Evolutionary conservation across 2,113 vertebrate species (phyloP).

Genomic region (Ramphastos sulfuratus): DNA sequence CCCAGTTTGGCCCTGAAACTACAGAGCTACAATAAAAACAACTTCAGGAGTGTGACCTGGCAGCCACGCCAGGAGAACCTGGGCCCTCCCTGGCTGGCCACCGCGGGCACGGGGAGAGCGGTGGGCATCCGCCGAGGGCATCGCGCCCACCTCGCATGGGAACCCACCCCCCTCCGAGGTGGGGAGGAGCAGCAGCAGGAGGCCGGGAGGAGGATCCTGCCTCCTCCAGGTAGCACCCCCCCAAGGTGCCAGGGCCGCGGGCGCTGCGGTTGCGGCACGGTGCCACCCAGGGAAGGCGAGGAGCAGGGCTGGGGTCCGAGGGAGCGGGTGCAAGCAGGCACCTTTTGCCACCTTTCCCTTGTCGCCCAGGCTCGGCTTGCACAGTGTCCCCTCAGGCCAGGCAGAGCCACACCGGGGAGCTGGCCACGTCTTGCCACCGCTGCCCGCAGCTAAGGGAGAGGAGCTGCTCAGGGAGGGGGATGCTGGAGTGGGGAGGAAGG

Average conservation of each 20-base stretch:
- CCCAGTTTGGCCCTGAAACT: slow-evolving; percentile 62
- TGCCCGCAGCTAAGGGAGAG: not conserved
- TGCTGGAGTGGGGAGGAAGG: not conserved
- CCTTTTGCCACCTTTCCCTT: not conserved
- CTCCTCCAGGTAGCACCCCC: slow-evolving; percentile 2
- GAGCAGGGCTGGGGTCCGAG: not conserved
- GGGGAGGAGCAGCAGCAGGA: not conserved
- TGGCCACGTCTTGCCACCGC: not conserved
- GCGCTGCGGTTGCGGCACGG: not conserved
- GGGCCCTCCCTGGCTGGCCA: not conserved
- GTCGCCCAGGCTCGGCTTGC: not conserved
- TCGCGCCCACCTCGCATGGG: not conserved
- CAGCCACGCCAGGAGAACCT: slow-evolving; percentile 4
- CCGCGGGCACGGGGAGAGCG: not conserved
- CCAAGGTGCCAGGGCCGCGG: not conserved
- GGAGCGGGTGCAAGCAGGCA: accelerated
- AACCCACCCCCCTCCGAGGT: not conserved
- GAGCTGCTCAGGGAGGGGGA: slow-evolving; percentile 6
- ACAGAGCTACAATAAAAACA: slow-evolving; percentile 71
- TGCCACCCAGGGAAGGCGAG: not conserved
- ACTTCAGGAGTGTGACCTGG: slow-evolving; percentile 31
- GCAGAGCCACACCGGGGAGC: not conserved
- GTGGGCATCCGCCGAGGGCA: not conserved
- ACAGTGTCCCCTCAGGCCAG: not conserved
- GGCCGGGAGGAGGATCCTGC: slow-evolving; percentile 47